Conservation (phyloP, 2,888 invertebrate genomes). For the Papilio protenor region DNA sequence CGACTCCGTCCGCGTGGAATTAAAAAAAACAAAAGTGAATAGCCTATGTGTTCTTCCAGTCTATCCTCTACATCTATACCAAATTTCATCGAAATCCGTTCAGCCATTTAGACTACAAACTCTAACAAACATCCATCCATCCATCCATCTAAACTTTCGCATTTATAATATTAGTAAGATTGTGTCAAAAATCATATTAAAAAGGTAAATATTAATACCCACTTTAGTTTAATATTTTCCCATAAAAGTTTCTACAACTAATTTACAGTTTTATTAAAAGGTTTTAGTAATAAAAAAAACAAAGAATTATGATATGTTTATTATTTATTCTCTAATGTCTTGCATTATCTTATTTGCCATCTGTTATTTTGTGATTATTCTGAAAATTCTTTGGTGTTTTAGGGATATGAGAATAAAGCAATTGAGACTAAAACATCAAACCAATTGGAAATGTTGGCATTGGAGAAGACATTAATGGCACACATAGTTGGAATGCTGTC, state of each 20-base stretch:
- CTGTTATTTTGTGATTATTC: constrained; percentile 4
- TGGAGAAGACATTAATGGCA: constrained; percentile 86
- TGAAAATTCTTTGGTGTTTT: constrained; percentile 34
- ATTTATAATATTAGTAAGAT: too few relatives aligned
- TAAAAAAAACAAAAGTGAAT: too few relatives aligned
- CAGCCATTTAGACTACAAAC: too few relatives aligned
- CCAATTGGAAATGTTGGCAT: constrained; percentile 87
- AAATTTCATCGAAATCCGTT: too few relatives aligned
- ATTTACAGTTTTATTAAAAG: background rate
- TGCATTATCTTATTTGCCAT: background rate
- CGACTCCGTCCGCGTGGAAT: too few relatives aligned
- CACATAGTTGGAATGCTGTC: constrained; percentile 82
- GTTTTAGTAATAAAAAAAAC: background rate
- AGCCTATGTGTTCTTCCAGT: too few relatives aligned
- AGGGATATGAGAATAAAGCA: constrained; percentile 83
- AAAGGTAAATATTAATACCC: too few relatives aligned
- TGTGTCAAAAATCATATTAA: background rate
- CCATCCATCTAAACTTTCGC: too few relatives aligned
- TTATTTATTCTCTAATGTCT: background rate
- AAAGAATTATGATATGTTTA: background rate
- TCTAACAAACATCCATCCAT: too few relatives aligned
- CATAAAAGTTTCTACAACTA: background rate
- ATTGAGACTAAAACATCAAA: constrained; percentile 83
- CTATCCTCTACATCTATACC: too few relatives aligned
- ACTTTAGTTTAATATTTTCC: background rate